A percentile compares a stretch with the other conserved stretches of the same genome.
These are phyloP conservation scores for Thryonomys swinderianus DNA, from an alignment of 2,113 vertebrate species.

Conservation along the genomic window DNA sequence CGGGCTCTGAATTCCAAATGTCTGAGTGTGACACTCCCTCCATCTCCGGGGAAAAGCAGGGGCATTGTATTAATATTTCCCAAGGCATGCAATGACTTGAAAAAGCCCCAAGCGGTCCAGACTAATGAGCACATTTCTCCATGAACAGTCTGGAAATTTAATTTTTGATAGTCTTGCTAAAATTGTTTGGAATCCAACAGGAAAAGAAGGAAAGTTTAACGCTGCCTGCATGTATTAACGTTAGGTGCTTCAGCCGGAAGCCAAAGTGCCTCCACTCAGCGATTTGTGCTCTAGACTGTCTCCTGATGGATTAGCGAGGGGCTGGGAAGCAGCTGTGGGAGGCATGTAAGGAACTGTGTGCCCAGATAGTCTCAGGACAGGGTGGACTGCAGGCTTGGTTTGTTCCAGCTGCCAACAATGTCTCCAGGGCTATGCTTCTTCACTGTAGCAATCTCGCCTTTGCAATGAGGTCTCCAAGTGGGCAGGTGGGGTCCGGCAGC, in stretches of 20 bases:
- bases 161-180: background rate
- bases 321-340: background rate
- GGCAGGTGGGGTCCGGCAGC: background rate
- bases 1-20: constrained; percentile 31
- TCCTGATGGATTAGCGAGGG: background rate
- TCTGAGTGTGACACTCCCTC: constrained; percentile 29
- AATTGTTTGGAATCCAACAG: constrained; percentile 5
- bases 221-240: background rate
- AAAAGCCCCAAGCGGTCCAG: constrained; percentile 30
- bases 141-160: constrained; percentile 48
- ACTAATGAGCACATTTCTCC: background rate
- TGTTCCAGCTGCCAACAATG: background rate
- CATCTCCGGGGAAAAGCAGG: constrained; percentile 31
- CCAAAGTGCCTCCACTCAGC: background rate
- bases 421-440: background rate
- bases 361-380: background rate
- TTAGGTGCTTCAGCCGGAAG: background rate
- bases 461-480: background rate
- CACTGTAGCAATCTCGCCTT: background rate
- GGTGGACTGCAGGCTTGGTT: background rate
- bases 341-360: background rate
- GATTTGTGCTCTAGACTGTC: background rate
- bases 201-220: background rate
- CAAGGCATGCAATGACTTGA: constrained; percentile 49
- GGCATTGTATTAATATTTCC: constrained; percentile 41